A percentile compares a stretch with the other conserved stretches of the same genome.
Conservation (phyloP, 2,888 invertebrate species). For the Macaria liturata region DNA sequence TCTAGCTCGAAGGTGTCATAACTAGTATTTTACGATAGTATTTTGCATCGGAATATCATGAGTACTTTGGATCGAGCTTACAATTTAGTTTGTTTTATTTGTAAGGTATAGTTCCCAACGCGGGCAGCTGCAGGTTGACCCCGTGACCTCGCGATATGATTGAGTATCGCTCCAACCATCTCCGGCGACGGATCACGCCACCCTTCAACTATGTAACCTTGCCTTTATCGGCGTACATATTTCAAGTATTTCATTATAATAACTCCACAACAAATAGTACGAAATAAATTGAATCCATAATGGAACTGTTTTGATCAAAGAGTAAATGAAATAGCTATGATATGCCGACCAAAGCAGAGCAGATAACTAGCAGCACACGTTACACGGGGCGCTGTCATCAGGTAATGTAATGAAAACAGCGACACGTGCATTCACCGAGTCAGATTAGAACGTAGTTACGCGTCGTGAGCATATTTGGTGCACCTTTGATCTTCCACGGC, state of each 20-base stretch:
- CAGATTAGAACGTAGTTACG: constrained; percentile 7
- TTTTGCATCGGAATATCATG: background rate
- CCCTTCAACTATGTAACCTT: constrained; percentile 10
- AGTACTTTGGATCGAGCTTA: background rate
- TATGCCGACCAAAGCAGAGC: background rate
- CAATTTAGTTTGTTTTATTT: background rate
- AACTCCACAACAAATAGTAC: too few species aligned
- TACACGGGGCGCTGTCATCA: constrained; percentile 2
- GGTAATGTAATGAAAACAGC: constrained; percentile 14
- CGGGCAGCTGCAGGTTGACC: constrained; percentile 5
- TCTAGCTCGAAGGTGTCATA: background rate
- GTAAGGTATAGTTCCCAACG: too few species aligned
- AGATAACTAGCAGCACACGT: background rate
- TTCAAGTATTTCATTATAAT: too few species aligned
- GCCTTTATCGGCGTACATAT: background rate
- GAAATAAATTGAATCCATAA: too few species aligned
- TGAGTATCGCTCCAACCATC: constrained; percentile 7
- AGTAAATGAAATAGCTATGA: too few species aligned
- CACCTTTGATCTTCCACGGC: constrained; percentile 22
- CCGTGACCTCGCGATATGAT: constrained; percentile 8
- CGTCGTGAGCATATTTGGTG: constrained; percentile 4
- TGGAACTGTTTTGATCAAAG: too few species aligned
- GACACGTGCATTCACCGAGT: constrained; percentile 7
- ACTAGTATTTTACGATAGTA: background rate
- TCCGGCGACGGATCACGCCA: constrained; percentile 18